Evolutionary conservation across 2,888 invertebrate genomes (phyloP).

Genomic region (Linnaemya vulpina): DNA sequence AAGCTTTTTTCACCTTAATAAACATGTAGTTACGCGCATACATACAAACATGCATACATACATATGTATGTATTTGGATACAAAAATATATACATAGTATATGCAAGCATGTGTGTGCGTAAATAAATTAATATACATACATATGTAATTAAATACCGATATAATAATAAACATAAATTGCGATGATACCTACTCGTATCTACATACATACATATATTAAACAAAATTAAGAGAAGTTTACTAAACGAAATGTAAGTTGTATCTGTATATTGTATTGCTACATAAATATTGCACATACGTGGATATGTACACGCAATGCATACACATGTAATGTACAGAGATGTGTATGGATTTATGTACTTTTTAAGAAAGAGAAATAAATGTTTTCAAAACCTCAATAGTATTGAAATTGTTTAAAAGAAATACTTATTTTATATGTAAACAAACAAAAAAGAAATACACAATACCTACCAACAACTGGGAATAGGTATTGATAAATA

Average conservation of each 20-base stretch:
- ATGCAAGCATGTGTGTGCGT: too few species aligned
- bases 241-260: background rate
- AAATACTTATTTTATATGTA: background rate
- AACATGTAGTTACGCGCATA: background rate
- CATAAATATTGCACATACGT: background rate
- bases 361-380: background rate
- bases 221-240: background rate
- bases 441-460: background rate
- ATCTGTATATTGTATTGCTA: too few species aligned
- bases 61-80: background rate
- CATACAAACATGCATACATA: background rate
- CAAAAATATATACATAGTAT: too few species aligned
- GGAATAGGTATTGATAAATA: background rate
- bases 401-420: background rate
- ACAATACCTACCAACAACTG: background rate
- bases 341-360: background rate
- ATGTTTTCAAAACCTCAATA: slow-evolving; percentile 1
- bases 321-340: background rate
- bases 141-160: too few species aligned
- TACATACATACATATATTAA: too few species aligned
- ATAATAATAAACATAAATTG: background rate
- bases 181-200: too few species aligned
- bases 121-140: too few species aligned
- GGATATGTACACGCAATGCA: background rate
- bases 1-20: background rate